Percentiles rank a stretch among this genome's conserved stretches.
These are phyloP conservation scores for Escarpia spicata DNA, from an alignment of 2,888 invertebrate species.

Conservation along the genomic window DNA sequence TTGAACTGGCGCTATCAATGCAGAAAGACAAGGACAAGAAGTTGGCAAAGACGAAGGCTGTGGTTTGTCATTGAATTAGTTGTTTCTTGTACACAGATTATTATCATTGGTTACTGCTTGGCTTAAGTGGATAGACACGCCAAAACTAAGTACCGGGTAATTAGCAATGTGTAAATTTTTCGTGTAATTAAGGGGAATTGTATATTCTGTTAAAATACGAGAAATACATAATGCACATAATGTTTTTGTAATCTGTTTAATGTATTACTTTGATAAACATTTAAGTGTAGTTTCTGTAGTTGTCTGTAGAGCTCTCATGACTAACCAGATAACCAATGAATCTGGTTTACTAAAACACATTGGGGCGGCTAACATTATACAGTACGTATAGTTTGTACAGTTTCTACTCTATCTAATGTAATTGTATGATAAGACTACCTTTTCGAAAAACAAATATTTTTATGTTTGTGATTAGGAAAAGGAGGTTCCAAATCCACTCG, in stretches of 20 bases:
- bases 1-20: constrained; percentile 65
- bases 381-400: too few relatives aligned
- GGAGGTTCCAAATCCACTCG: constrained; percentile 58
- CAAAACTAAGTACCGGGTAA: not conserved
- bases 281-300: too few relatives aligned
- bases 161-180: not conserved
- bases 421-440: too few relatives aligned
- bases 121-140: not conserved
- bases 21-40: constrained; percentile 57
- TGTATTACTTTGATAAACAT: too few relatives aligned
- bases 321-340: too few relatives aligned
- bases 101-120: not conserved
- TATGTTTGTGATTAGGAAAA: constrained; percentile 38
- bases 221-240: too few relatives aligned
- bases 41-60: constrained; percentile 28
- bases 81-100: not conserved
- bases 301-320: too few relatives aligned
- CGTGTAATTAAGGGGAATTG: not conserved
- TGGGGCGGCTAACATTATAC: too few relatives aligned
- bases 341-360: too few relatives aligned
- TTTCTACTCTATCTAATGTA: too few relatives aligned
- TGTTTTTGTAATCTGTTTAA: too few relatives aligned
- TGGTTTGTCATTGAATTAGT: not conserved
- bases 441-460: not conserved
- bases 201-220: too few relatives aligned